Base-by-base conservation (phyloP, 1,140 invertebrate genomes). In the Palaemon carinicauda region DNA sequence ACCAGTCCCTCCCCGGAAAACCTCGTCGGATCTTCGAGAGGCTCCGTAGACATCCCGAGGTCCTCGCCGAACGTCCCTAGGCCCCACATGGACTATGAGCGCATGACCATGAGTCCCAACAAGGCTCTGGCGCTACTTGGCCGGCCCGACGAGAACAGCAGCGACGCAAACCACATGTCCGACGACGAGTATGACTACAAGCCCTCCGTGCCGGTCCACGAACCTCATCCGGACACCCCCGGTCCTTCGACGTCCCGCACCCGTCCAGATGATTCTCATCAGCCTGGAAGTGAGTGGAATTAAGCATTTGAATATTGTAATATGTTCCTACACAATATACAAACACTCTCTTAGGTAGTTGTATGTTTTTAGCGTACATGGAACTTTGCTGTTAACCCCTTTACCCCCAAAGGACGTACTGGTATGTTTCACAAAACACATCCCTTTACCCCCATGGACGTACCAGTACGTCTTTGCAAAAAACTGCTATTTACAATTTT, bases 131-230 rank as follows among this genome's bases (percentile, higher is more conserved):
- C 54, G 29, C 15, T 31, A 15, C 33, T 71, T 19, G 65, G 56
- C 15, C 29, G 87, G 4, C 74, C 19, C 1, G 87, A 88, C 41
- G 87, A 88, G 17, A 88, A 79, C 53, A 88, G 87, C 69, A 88
- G 87, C 31, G 87, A 88, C 56, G 77, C 65, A 4, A 85, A 85
- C 31, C 82, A 88, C 51, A 77, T 53, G 31, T 77, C 77, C 19
- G 87, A 88, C 31, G 86, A 87, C 29, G 87, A 88, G 15, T 53
- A 54, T 53, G 81, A 81, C 19, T 77, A 79, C 19, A 80, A 50
- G 33, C 78, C 29, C 31, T 31, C 17, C 50, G 50, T 15, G 75
- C 65, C 50, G 41, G 24, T 24, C 24, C 51, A 51, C n/a, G 21
- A 85, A n/a, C 69, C 84, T 14, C 87, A 83, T 15, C 53, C 87